Evolutionary conservation across 2,113 vertebrate species (phyloP).

Genomic region (Haemorhous mexicanus): DNA sequence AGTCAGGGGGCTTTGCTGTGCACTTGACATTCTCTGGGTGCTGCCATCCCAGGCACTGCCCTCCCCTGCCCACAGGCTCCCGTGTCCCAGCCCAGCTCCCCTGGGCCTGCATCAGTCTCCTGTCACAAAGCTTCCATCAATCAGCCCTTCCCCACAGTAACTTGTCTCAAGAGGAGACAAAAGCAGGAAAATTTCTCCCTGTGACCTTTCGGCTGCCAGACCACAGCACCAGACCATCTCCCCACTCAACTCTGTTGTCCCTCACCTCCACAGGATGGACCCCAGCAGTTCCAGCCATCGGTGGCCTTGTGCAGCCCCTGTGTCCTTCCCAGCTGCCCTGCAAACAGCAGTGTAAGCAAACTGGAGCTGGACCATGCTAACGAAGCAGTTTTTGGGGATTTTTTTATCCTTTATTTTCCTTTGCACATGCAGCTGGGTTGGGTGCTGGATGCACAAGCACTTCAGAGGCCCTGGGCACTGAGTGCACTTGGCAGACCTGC

Average conservation of each 20-base stretch:
- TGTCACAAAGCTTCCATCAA: background rate
- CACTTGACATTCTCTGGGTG: background rate
- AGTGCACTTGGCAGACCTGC: background rate
- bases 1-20: background rate
- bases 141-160: background rate
- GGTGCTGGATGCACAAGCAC: background rate
- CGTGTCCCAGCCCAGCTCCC: background rate
- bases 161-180: background rate
- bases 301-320: background rate
- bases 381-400: background rate
- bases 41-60: background rate
- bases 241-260: accelerated
- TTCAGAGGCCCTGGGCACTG: background rate
- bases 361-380: background rate
- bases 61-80: background rate
- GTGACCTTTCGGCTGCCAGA: background rate
- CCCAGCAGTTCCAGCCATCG: background rate
- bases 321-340: background rate
- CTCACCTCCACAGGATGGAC: accelerated
- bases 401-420: background rate
- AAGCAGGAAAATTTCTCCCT: background rate
- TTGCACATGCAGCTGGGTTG: background rate
- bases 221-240: background rate
- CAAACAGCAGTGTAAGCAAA: background rate
- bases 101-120: background rate